phyloP scores from a whole-genome alignment of 2,113 vertebrate species.

The Todiramphus chloris region DNA sequence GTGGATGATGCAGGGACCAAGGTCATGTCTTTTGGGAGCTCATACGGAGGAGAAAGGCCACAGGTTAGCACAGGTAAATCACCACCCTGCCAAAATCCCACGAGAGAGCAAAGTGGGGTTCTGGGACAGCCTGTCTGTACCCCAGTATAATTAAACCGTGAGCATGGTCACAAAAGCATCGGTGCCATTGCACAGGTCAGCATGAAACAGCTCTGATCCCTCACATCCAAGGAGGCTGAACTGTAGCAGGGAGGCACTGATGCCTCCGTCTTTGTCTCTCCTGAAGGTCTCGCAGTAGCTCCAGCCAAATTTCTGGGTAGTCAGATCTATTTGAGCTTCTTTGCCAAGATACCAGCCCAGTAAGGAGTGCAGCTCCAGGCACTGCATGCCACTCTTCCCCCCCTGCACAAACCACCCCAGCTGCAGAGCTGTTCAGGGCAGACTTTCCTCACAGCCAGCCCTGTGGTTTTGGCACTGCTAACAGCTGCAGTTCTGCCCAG shows the following conservation, averaged over 20 bases:
- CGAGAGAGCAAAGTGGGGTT: neutral
- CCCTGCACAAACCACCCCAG: neutral
- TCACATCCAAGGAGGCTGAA: neutral
- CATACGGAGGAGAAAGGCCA: neutral
- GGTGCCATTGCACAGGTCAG: neutral
- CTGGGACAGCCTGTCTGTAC: neutral
- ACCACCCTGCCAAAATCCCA: neutral
- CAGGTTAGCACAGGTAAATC: neutral
- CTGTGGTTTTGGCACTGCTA: neutral
- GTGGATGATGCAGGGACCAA: neutral
- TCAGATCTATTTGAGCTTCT: neutral
- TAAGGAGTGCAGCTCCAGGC: neutral
- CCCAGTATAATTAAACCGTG: neutral
- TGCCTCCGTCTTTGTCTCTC: neutral
- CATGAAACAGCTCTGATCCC: neutral
- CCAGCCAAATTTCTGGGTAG: neutral
- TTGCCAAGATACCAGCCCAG: neutral
- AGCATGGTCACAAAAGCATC: fast-evolving
- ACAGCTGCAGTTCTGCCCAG: neutral
- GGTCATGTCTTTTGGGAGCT: neutral
- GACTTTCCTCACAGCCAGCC: neutral
- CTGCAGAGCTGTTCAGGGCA: neutral
- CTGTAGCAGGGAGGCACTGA: neutral
- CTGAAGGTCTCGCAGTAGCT: neutral
- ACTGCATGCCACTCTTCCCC: neutral